Conservation (phyloP, 2,797 vertebrate species). For the Echeneis naucrates region DNA sequence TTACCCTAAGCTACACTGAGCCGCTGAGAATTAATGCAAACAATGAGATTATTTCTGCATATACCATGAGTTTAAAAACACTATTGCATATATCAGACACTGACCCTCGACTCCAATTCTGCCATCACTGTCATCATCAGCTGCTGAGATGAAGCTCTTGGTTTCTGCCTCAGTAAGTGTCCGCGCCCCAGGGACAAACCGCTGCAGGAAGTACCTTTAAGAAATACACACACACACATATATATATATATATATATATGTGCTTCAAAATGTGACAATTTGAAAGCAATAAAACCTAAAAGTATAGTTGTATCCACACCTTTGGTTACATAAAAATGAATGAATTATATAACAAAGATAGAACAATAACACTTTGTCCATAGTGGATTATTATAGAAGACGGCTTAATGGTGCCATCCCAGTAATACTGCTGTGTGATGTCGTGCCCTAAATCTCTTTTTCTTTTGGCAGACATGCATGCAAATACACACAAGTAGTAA, state of each 20-base stretch:
- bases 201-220: conserved; percentile 92
- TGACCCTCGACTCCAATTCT: conserved; percentile 93
- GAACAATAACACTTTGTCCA: conserved; percentile 40
- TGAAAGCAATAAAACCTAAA: conserved; percentile 1
- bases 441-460: conserved; percentile 26
- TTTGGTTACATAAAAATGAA: conserved; percentile 37
- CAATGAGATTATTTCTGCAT: conserved; percentile 25
- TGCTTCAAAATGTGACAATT: not conserved
- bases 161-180: conserved; percentile 90
- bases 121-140: conserved; percentile 93
- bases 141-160: conserved; percentile 90
- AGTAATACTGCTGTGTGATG: conserved; percentile 37
- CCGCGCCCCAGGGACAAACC: conserved; percentile 89
- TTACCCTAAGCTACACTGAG: not conserved
- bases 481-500: conserved; percentile 7
- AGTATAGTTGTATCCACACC: not conserved
- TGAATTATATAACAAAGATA: conserved; percentile 59
- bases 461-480: conserved; percentile 15
- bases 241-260: no score
- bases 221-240: conserved; percentile 26
- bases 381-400: conserved; percentile 57
- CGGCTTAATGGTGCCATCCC: conserved; percentile 37
- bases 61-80: not conserved
- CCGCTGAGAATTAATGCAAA: conserved; percentile 9
- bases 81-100: conserved; percentile 60